These are phyloP conservation scores for Anthoscopus minutus DNA, from an alignment of 2,113 vertebrate genomes.

Conservation along the genomic window DNA sequence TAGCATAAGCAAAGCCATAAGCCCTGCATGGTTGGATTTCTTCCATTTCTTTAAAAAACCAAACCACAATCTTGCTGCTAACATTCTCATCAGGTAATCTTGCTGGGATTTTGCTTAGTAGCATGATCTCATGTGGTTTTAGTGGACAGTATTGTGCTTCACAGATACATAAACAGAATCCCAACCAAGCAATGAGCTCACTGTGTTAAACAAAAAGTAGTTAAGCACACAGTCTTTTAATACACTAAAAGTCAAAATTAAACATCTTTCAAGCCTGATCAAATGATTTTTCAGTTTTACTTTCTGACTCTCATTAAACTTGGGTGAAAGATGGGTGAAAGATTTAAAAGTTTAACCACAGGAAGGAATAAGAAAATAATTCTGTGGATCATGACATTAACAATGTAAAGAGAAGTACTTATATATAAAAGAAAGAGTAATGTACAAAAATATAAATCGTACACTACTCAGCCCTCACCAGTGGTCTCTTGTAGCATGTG, in stretches of 20 bases:
- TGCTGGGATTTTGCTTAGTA: not conserved
- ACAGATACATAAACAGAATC: not conserved
- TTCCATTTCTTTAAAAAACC: not conserved
- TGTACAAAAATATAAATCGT: not conserved
- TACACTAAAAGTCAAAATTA: not conserved
- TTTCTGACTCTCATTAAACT: not conserved
- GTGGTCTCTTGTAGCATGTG: not conserved
- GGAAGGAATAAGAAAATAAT: not conserved
- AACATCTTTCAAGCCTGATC: not conserved
- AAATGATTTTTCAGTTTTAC: not conserved
- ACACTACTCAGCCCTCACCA: not conserved
- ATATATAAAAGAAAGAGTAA: not conserved
- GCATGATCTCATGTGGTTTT: not conserved
- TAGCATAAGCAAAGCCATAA: conserved; percentile 15
- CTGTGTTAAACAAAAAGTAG: not conserved
- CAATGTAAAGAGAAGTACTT: not conserved
- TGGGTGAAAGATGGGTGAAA: not conserved
- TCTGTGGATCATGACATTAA: not conserved
- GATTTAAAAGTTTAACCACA: not conserved
- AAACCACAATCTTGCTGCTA: not conserved
- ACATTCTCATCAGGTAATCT: not conserved
- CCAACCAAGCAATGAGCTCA: not conserved
- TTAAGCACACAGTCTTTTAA: not conserved
- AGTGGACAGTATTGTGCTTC: not conserved
- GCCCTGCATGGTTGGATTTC: not conserved